phyloP scores from a whole-genome alignment of 2,888 invertebrate species.

The Noctua janthina region DNA sequence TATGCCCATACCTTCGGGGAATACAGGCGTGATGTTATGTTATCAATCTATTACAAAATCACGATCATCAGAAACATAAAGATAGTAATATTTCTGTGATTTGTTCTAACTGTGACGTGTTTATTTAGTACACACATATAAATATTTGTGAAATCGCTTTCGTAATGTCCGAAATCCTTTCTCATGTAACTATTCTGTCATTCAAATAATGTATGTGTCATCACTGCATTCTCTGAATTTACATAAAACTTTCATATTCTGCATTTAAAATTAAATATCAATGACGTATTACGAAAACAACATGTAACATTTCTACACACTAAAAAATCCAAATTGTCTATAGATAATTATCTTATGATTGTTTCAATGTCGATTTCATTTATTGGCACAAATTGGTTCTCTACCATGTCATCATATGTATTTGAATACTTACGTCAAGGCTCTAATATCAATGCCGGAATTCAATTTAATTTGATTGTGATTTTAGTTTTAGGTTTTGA shows the following conservation, averaged over 20 bases:
- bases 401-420: slow-evolving; percentile 66
- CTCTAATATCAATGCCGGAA: slow-evolving; percentile 33
- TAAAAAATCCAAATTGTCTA: slow-evolving; percentile 58
- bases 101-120: no score
- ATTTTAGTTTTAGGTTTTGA: slow-evolving; percentile 11
- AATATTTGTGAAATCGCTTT: slow-evolving; percentile 4
- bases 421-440: slow-evolving; percentile 63
- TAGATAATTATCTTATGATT: slow-evolving; percentile 67
- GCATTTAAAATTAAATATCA: slow-evolving; percentile 35
- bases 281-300: slow-evolving; percentile 46
- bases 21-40: not conserved
- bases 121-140: not conserved
- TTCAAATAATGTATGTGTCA: not conserved
- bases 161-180: not conserved
- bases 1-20: no score
- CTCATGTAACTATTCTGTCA: not conserved
- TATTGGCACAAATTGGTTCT: slow-evolving; percentile 69
- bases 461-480: slow-evolving; percentile 32
- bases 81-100: no score
- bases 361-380: slow-evolving; percentile 71
- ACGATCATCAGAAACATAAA: no score
- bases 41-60: not conserved
- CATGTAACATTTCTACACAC: slow-evolving; percentile 25
- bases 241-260: slow-evolving; percentile 37
- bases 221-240: slow-evolving; percentile 18